Conservation (phyloP, 2,113 vertebrate genomes). For the Dasyornis broadbenti region DNA sequence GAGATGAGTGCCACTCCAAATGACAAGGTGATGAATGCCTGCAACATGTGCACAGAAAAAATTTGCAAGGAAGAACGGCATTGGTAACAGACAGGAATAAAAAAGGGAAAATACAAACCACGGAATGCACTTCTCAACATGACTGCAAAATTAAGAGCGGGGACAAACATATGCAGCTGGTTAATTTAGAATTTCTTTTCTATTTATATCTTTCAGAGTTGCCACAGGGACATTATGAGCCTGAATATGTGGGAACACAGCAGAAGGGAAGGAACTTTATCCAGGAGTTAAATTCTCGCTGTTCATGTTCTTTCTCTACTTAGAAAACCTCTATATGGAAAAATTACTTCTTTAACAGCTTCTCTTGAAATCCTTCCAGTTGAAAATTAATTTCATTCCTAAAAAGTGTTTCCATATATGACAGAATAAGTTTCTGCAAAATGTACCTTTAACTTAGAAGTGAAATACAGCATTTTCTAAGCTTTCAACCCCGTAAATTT, state of each 20-base stretch:
- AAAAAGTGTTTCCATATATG: not conserved
- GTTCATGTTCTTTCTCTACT: not conserved
- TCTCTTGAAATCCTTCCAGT: not conserved
- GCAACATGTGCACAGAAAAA: fast-evolving
- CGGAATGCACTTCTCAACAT: not conserved
- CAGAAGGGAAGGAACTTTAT: not conserved
- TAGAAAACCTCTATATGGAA: not conserved
- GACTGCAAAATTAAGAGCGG: not conserved
- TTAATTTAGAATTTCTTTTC: not conserved
- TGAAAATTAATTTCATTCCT: not conserved
- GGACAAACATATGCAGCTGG: not conserved
- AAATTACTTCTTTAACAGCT: not conserved
- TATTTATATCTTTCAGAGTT: slow-evolving; percentile 6
- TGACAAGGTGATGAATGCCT: not conserved
- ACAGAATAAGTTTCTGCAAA: not conserved
- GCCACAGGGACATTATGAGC: not conserved
- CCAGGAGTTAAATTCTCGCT: not conserved
- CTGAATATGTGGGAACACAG: not conserved
- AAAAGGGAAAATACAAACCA: not conserved
- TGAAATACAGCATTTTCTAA: not conserved
- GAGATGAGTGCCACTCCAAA: not conserved
- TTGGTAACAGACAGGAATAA: not conserved
- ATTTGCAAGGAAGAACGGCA: not conserved
- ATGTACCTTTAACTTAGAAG: not conserved
- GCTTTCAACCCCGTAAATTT: not conserved